Conservation (phyloP, 1,140 invertebrate species). For the Theocolax elegans region DNA sequence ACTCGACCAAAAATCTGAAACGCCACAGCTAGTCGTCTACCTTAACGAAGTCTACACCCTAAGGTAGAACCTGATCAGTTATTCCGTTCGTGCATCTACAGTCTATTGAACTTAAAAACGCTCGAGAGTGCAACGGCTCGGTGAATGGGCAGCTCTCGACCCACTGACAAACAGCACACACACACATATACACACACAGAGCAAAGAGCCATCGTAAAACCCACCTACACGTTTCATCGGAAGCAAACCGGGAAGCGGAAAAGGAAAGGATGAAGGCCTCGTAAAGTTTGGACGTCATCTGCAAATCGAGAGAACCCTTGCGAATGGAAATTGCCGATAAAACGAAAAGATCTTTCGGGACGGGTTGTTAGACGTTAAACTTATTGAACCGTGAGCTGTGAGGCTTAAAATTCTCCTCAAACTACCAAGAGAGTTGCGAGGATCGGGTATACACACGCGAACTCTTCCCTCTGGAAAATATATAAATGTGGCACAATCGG, state of each 20-base stretch:
- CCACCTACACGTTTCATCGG: not conserved
- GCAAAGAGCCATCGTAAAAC: not conserved
- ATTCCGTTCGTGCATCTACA: slow-evolving; percentile 8
- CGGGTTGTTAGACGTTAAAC: no score
- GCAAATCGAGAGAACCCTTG: not conserved
- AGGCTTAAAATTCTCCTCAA: no score
- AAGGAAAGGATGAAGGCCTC: slow-evolving; percentile 2
- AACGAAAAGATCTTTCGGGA: not conserved
- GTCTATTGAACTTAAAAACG: slow-evolving; percentile 30
- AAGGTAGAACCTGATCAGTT: not conserved
- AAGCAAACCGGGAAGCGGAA: slow-evolving; percentile 8
- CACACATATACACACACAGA: no score
- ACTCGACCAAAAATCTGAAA: no score
- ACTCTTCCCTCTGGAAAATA: no score
- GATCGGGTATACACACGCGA: no score
- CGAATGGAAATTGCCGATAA: not conserved
- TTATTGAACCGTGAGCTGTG: no score
- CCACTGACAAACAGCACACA: slow-evolving; percentile 25
- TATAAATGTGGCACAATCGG: not conserved
- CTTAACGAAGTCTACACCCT: no score
- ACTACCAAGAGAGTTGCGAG: no score
- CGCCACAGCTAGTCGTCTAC: no score
- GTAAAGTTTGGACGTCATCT: not conserved
- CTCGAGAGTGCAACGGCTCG: slow-evolving; percentile 12
- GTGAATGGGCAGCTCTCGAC: slow-evolving; percentile 20